A percentile compares a stretch with the other conserved stretches of the same genome.
Conservation (phyloP, 2,888 invertebrate genomes). For the Mimumesa dahlbomi region DNA sequence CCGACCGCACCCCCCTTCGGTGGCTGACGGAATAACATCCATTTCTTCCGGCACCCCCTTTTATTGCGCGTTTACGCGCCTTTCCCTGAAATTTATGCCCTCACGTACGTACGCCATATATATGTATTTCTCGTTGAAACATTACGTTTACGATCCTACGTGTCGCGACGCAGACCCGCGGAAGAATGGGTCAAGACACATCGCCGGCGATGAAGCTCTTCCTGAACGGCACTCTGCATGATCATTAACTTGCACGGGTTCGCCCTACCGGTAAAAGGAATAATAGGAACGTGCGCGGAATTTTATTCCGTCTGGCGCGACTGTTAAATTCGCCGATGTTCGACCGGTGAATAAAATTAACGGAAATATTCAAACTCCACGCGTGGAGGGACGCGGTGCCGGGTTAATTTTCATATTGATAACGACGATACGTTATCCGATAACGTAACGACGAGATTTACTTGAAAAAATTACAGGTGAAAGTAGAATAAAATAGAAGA, state of each 20-base stretch:
- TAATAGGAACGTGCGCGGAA: too few species aligned
- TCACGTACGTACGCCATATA: slow-evolving; percentile 10
- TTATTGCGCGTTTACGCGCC: slow-evolving; percentile 47
- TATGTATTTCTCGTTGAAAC: not conserved
- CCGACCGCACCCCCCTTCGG: not conserved
- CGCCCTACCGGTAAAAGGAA: not conserved
- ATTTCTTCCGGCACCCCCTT: slow-evolving; percentile 1
- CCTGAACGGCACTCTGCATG: too few species aligned
- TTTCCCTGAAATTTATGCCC: slow-evolving; percentile 39
- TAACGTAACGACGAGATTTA: too few species aligned
- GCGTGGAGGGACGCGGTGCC: too few species aligned
- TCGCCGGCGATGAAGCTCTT: not conserved
- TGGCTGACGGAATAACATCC: not conserved
- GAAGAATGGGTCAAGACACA: not conserved
- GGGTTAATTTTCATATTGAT: too few species aligned
- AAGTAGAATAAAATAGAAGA: too few species aligned
- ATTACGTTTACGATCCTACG: not conserved
- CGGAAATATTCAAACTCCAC: too few species aligned
- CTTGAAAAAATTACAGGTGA: too few species aligned
- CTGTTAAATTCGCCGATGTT: too few species aligned
- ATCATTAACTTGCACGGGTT: not conserved
- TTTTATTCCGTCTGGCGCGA: too few species aligned
- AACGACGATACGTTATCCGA: too few species aligned
- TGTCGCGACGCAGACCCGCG: not conserved
- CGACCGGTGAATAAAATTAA: too few species aligned